These are phyloP conservation scores for Rhagoletis pomonella DNA, from an alignment of 1,140 invertebrate genomes.

Conservation along the genomic window DNA sequence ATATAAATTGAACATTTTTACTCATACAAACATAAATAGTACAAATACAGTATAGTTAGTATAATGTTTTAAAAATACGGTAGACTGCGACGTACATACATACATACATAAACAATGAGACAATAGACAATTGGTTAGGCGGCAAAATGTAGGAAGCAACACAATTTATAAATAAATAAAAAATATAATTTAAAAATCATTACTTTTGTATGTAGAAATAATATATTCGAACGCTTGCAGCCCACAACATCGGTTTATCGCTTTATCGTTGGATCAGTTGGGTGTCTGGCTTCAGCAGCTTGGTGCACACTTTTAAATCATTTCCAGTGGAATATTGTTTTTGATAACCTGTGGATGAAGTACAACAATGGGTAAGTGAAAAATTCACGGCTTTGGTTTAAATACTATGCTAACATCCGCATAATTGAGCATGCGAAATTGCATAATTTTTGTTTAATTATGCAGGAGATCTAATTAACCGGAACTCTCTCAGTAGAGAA, in stretches of 20 bases:
- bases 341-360: constrained; percentile 69
- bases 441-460: too few species aligned
- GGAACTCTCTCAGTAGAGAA: too few species aligned
- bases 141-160: background rate
- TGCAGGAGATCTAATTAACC: too few species aligned
- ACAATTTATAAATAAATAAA: background rate
- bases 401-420: too few species aligned
- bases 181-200: too few species aligned
- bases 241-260: constrained; percentile 22
- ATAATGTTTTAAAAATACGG: background rate
- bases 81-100: constrained; percentile 11
- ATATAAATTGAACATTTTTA: constrained; percentile 45
- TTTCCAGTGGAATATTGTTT: constrained; percentile 70
- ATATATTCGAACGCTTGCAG: background rate
- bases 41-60: too few species aligned
- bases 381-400: too few species aligned
- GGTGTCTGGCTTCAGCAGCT: background rate
- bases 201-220: too few species aligned
- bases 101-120: background rate
- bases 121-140: background rate
- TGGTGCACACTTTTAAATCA: constrained; percentile 36
- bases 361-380: too few species aligned
- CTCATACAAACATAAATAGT: background rate
- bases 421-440: too few species aligned
- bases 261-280: background rate